phyloP scores from a whole-genome alignment of 2,888 invertebrate species.

The Rhagophthalmus giganteus region DNA sequence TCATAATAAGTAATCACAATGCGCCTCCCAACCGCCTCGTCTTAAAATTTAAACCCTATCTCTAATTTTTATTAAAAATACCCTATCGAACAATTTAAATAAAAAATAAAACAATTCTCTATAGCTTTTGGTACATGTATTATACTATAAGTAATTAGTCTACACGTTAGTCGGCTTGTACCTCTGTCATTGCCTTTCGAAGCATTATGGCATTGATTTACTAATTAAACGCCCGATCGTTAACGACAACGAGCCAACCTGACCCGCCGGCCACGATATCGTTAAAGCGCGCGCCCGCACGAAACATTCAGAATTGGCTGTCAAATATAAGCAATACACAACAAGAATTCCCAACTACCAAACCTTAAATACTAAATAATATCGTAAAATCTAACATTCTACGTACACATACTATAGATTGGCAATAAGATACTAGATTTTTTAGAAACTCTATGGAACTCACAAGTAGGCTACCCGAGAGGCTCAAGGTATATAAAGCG shows the following conservation, averaged over 20 bases:
- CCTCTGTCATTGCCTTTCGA: conserved; percentile 34
- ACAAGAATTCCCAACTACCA: conserved; percentile 55
- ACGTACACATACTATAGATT: conserved; percentile 51
- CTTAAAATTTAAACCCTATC: conserved; percentile 35
- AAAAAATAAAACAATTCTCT: conserved; percentile 48
- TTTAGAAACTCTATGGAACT: conserved; percentile 53
- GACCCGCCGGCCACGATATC: no score
- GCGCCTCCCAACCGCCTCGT: conserved; percentile 29
- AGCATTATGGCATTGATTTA: conserved; percentile 29
- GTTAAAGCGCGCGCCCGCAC: no score
- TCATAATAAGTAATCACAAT: conserved; percentile 53
- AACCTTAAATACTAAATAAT: conserved; percentile 54
- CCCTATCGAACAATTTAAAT: conserved; percentile 42
- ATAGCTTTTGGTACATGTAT: conserved; percentile 46
- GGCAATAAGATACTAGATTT: conserved; percentile 56
- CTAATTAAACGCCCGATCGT: conserved; percentile 13
- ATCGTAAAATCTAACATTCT: conserved; percentile 51
- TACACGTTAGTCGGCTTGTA: conserved; percentile 39
- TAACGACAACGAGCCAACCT: no score
- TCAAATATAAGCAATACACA: conserved; percentile 47
- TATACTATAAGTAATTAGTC: conserved; percentile 42
- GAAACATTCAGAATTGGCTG: conserved; percentile 47
- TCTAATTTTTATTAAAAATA: conserved; percentile 42
- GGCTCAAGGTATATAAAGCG: conserved; percentile 50
- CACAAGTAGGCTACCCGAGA: conserved; percentile 47